Percentiles rank a stretch among this genome's conserved stretches.
These are phyloP conservation scores for Drosophila simulans DNA, from an alignment of 1,140 invertebrate genomes.

Conservation along the genomic window DNA sequence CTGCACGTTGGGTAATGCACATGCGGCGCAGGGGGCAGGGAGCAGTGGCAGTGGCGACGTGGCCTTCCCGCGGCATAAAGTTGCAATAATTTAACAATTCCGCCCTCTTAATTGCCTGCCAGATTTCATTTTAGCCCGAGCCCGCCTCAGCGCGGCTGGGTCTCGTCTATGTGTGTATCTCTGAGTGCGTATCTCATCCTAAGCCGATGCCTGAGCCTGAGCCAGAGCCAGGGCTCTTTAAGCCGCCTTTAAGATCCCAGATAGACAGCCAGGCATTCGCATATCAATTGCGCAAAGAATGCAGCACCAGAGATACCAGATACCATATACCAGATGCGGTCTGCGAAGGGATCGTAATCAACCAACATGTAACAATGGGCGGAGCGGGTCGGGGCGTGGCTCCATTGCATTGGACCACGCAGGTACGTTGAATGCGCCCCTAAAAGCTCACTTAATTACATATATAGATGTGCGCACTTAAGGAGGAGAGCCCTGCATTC, in stretches of 20 bases:
- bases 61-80: slow-evolving; percentile 33
- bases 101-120: slow-evolving; percentile 80
- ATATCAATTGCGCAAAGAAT: no score
- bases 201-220: slow-evolving; percentile 1
- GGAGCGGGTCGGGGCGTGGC: no score
- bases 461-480: no score
- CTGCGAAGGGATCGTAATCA: no score
- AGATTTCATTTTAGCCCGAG: slow-evolving; percentile 79
- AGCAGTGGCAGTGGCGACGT: background rate
- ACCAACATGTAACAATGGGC: no score
- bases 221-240: background rate
- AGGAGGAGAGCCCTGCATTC: no score
- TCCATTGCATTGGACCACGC: no score
- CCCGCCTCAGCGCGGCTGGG: background rate
- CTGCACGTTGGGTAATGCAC: slow-evolving; percentile 19
- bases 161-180: background rate
- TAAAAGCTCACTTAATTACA: background rate
- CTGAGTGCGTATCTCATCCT: background rate
- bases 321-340: no score
- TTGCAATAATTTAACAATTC: slow-evolving; percentile 84
- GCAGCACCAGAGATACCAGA: no score
- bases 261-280: background rate
- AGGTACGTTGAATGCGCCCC: no score
- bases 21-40: background rate
- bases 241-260: background rate